phyloP scores from a whole-genome alignment of 1,140 invertebrate genomes.

The Coenobita brevimanus region DNA sequence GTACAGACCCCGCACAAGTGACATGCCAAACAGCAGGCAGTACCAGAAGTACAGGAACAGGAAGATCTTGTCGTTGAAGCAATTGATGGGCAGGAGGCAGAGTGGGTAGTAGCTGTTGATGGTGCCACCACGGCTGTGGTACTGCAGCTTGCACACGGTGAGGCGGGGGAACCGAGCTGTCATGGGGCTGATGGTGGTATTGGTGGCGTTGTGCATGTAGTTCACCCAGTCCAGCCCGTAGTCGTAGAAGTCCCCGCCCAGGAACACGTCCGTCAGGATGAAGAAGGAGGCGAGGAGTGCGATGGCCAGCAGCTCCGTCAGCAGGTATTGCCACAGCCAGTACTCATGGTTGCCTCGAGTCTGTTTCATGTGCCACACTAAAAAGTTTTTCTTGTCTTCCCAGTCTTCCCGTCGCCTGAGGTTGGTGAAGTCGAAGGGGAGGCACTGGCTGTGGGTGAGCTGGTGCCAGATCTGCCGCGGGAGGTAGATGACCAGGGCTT shows the following conservation, averaged over 20 bases:
- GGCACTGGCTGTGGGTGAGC: conserved; percentile 69
- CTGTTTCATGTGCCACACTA: conserved; percentile 70
- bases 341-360: conserved; percentile 69
- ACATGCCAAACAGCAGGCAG: conserved; percentile 68
- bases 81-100: conserved; percentile 69
- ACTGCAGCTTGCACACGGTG: conserved; percentile 69
- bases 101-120: conserved; percentile 70
- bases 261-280: conserved; percentile 69
- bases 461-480: conserved; percentile 69
- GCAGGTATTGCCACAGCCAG: conserved; percentile 68
- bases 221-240: conserved; percentile 69
- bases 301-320: conserved; percentile 67
- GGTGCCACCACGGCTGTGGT: conserved; percentile 68
- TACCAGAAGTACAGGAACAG: conserved; percentile 70
- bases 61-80: conserved; percentile 69
- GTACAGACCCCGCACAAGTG: conserved; percentile 66
- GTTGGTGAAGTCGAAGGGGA: conserved; percentile 70
- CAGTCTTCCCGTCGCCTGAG: conserved; percentile 68
- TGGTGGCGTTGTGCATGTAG: conserved; percentile 69
- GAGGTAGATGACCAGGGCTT: conserved; percentile 68
- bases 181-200: conserved; percentile 69
- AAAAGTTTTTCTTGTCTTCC: conserved; percentile 70
- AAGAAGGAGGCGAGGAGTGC: conserved; percentile 68
- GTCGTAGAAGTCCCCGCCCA: conserved; percentile 69
- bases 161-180: conserved; percentile 68